Evolutionary conservation across 37 sponge, comb jelly and placozoan species (phyloP).

Genomic region (Halisarca cf. caerulea): DNA sequence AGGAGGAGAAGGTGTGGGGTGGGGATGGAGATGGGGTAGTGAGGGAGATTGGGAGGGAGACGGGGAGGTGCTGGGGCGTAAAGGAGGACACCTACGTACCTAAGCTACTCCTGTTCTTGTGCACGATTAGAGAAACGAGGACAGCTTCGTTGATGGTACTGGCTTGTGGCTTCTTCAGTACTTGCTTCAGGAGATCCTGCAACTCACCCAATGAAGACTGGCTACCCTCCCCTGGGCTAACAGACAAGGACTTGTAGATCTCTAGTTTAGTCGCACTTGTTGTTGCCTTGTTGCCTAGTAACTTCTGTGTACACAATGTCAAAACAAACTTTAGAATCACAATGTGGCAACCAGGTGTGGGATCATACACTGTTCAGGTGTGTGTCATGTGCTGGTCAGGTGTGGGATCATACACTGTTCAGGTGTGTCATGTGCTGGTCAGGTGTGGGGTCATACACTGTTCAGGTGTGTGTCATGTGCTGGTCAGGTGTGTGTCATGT

Average conservation of each 20-base stretch:
- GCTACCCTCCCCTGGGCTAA: no score
- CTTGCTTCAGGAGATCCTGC: neutral
- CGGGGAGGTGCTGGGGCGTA: no score
- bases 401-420: no score
- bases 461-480: no score
- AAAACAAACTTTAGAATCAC: neutral
- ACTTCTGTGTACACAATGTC: neutral
- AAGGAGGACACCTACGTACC: no score
- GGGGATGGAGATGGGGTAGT: no score
- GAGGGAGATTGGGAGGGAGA: no score
- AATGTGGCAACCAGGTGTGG: neutral
- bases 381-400: no score
- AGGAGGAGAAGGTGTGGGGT: neutral
- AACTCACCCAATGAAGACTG: neutral
- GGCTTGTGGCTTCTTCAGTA: neutral
- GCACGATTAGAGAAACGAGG: neutral
- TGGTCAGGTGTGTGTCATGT: no score
- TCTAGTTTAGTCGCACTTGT: neutral
- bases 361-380: neutral
- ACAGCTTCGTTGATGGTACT: neutral
- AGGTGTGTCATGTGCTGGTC: no score
- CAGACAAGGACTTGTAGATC: neutral
- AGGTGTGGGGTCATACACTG: no score
- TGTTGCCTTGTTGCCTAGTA: conserved; percentile 4
- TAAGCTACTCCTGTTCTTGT: conserved; percentile 5